Base-by-base conservation (phyloP, 2,113 vertebrate genomes). In the Dromaius novaehollandiae region DNA sequence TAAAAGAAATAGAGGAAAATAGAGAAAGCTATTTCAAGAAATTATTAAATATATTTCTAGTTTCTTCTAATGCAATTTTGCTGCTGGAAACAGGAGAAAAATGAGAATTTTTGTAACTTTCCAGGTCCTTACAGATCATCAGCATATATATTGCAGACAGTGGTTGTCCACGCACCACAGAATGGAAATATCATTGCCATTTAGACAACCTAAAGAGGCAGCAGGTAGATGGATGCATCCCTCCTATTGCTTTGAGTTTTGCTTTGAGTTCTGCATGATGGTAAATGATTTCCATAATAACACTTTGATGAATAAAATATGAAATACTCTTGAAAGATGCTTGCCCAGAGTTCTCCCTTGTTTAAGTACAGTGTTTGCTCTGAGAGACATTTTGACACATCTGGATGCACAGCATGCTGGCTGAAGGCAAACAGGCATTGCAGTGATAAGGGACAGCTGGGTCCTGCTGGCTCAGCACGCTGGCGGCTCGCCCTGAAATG, bases 381-480 rank as follows among this genome's bases (percentile, higher is more conserved):
- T 7, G 88, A 46, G 94, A 96, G 77, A 4, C 4, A 1, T 40
- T 81, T 24, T 89, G 93, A 68, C 92, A 92, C 93, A 90, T 95
- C 32, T 91, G 95, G 91, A 70, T 65, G 89, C 95, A 73, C 84
- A 69, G 70, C 83, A 26, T 79, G 81, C 89, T 94, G 42, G 93
- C 96, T 91, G 96, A 89, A 87, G 96, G 95, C 96, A 63, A 92
- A 26, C 85, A 90, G 93, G 51, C 64, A 0, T 82, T 64, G 93
- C 65, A n/a, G 95, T 20, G 87, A 26, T 7, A 2, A 85, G 96
- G 95, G 95, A 90, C 97, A 96, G 96, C 96, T 95, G 97, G 93
- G 91, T 26, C 78, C 69, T 96, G 95, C 96, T 97, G 96, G n/a
- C 95, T 98, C 97, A 98, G 97, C 97, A 96, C 88, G 12, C 82